Base-by-base conservation (phyloP, 2,113 vertebrate species). In the Cyrtonyx montezumae region DNA sequence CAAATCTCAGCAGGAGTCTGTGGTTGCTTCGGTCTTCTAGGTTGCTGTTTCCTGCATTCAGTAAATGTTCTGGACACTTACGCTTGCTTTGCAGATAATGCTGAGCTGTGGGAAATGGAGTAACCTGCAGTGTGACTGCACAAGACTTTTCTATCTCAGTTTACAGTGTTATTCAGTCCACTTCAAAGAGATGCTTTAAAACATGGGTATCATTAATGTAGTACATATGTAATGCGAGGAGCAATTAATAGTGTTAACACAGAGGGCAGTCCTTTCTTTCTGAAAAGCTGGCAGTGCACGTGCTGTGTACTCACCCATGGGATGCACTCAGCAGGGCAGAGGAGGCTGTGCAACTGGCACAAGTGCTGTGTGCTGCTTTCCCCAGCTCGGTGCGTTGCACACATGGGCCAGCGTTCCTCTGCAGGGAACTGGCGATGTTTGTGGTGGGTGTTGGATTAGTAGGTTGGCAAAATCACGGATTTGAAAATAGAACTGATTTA, bases 271-370 rank as follows among this genome's bases (percentile, higher is more conserved):
- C 32, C 13, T 43, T 42, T 74, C 13, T 2, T 56, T 59, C 42
- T 6, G 32, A 8, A 7, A 21, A 62, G 4, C 6, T 11, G 18
- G 30, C 36, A 19, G 7, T 58, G 18, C 13, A 21, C 75, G 9
- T 78, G 67, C 2, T 17, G 21, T 19, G 1, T 6, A 0, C 37
- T 51, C 0, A 0, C 6, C 0, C 8, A 7, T 42, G 55, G 66
- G 46, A 55, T 20, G 7, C 73, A 40, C 49, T 45, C 58, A 45
- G 46, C 3, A 9, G 40, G 55, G 43, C 16, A 4, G 13, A 3
- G 30, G 13, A 32, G 77, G 40, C 8, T 58, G 56, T 76, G 40
- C 42, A 36, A 16, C 0, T 8, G 23, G 3, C 22, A 42, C 26
- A 11, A 17, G 34, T 34, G 32, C 34, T 17, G 53, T 14, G 53